Percentiles rank a stretch among this genome's conserved stretches.
phyloP scores from a whole-genome alignment of 1,140 invertebrate species.

The Potamilus streckersoni region DNA sequence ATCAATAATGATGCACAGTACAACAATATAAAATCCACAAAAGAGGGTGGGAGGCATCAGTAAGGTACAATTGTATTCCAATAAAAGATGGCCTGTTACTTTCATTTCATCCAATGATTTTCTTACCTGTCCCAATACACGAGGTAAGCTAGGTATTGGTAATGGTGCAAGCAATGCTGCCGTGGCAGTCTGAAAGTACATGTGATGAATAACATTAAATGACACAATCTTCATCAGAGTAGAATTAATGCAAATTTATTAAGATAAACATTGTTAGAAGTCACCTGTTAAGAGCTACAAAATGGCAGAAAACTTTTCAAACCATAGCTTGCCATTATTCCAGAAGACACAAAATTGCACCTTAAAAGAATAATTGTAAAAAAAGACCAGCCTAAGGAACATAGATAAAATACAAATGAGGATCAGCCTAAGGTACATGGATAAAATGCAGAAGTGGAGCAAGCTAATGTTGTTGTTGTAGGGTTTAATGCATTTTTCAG shows the following conservation, averaged over 20 bases:
- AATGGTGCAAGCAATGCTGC: conserved; percentile 82
- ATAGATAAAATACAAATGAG: too few relatives aligned
- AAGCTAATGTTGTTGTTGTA: too few relatives aligned
- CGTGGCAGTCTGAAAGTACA: conserved; percentile 78
- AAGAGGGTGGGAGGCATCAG: background rate
- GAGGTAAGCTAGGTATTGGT: conserved; percentile 77
- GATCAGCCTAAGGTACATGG: too few relatives aligned
- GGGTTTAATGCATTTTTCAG: too few relatives aligned
- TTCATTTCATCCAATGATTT: background rate
- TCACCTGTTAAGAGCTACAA: too few relatives aligned
- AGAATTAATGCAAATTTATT: background rate
- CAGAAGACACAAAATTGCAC: too few relatives aligned
- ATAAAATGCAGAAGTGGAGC: too few relatives aligned
- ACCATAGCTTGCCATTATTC: too few relatives aligned
- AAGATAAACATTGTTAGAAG: too few relatives aligned
- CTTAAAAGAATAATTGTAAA: too few relatives aligned
- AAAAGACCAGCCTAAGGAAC: too few relatives aligned
- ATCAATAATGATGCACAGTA: background rate
- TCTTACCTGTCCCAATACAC: conserved; percentile 65
- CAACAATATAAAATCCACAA: background rate
- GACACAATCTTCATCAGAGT: background rate
- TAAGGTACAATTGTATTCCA: background rate
- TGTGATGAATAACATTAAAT: background rate
- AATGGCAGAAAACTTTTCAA: too few relatives aligned
- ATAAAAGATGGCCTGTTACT: background rate